Evolutionary conservation across 1,140 invertebrate genomes (phyloP).

Genomic region (Phymorhynchus buccinoides): DNA sequence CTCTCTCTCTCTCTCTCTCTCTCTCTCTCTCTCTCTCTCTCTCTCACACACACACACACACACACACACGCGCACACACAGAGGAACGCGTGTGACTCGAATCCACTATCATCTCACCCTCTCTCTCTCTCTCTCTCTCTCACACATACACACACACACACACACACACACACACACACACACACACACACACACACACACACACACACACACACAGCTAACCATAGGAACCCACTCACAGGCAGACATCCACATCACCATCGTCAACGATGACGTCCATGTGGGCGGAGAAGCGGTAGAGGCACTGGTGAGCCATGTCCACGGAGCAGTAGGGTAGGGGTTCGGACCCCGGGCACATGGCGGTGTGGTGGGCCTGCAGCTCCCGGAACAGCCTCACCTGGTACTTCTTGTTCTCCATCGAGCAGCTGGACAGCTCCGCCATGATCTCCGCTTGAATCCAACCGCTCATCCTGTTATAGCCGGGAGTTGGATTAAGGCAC

Average conservation of each 20-base stretch:
- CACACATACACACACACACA: too few relatives aligned
- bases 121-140: too few relatives aligned
- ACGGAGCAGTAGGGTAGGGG: constrained; percentile 8
- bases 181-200: not conserved
- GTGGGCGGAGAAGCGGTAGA: not conserved
- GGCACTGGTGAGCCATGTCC: constrained; percentile 10
- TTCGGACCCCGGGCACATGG: not conserved
- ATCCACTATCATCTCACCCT: too few relatives aligned
- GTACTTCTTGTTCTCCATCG: not conserved
- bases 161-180: not conserved
- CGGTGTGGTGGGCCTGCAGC: not conserved
- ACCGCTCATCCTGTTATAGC: not conserved
- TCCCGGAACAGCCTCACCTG: not conserved
- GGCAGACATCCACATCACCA: not conserved
- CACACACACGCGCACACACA: too few relatives aligned
- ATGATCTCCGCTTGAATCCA: not conserved
- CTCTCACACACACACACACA: too few relatives aligned
- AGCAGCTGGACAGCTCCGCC: not conserved
- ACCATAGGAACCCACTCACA: not conserved
- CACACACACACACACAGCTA: not conserved
- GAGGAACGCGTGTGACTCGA: too few relatives aligned
- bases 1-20: too few relatives aligned
- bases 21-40: too few relatives aligned
- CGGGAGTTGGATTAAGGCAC: too few relatives aligned
- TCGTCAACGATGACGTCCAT: not conserved